Percentiles rank a stretch among this genome's conserved stretches.
These are phyloP conservation scores for Hyposoter didymator DNA, from an alignment of 2,888 invertebrate species.

Conservation along the genomic window DNA sequence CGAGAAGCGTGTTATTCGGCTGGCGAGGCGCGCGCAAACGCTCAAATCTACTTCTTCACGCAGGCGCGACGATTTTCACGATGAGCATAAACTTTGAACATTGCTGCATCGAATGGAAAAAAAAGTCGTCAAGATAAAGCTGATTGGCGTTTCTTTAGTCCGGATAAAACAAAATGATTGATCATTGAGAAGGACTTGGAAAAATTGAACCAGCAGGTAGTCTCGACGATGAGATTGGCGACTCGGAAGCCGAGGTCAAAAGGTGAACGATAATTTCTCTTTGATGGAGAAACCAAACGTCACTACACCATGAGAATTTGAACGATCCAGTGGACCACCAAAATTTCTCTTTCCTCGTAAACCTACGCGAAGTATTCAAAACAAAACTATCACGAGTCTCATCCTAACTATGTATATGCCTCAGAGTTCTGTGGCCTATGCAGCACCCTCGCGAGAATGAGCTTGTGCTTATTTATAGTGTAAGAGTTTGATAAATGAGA, in stretches of 20 bases:
- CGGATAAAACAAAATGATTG: not conserved
- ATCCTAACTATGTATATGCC: not conserved
- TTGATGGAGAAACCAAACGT: not conserved
- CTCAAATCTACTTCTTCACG: constrained; percentile 50
- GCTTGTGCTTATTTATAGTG: constrained; percentile 49
- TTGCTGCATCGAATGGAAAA: constrained; percentile 1
- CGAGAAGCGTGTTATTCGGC: constrained; percentile 56
- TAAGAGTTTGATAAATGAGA: constrained; percentile 45
- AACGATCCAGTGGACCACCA: not conserved
- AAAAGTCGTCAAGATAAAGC: not conserved
- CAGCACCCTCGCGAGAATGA: constrained; percentile 11
- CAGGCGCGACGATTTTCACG: constrained; percentile 53
- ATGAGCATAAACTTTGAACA: not conserved
- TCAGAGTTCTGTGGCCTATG: constrained; percentile 5
- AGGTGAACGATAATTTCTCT: constrained; percentile 9
- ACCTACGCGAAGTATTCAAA: not conserved
- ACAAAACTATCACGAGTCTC: not conserved
- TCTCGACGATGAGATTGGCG: not conserved
- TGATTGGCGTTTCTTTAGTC: not conserved
- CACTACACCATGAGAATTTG: not conserved
- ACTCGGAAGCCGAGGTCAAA: not conserved
- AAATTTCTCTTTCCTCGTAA: not conserved
- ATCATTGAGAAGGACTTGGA: not conserved
- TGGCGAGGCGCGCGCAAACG: constrained; percentile 62
- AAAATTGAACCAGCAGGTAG: too few species aligned